Evolutionary conservation across 2,113 vertebrate genomes (phyloP), one percentile per base, ranked within the genome.

Genomic region (Irena cyanogastra): DNA sequence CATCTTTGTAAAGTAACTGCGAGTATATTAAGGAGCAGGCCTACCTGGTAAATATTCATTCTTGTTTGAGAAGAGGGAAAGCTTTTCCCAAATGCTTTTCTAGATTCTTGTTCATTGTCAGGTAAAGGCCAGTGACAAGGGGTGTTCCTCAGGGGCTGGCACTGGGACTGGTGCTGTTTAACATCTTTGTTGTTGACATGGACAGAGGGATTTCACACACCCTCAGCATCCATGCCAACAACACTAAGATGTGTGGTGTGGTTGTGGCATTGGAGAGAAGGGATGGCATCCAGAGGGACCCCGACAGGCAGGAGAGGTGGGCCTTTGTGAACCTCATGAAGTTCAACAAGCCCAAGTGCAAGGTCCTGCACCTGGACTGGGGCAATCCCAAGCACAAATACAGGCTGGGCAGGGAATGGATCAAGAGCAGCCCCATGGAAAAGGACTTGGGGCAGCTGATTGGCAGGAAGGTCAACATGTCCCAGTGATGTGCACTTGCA

Each of bases 1-100:
- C 28, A 50, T 87, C 86, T 93, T 94, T 76, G 85, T 90, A 91
- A 94, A 96, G 47, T 79, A 89, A 87, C 53, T 82, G 30, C 79
- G 92, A 96, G 89, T 71, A 71, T 59, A 90, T 89, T 80, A 83
- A 79, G 57, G 89, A 24, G 6, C 63, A 79, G 60, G 35, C 76
- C 76, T 77, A 84, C 81, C 72, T 70, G 77, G 47, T 54, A 88
- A 57, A 66, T 61, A 74, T 33, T 89, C 60, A 52, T 7, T 8
- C 41, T 87, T 31, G 16, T 63, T 93, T 83, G 68, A 71, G 88
- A 86, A 23, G n/a, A 13, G 65, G 83, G 50, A 94, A 60, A 92
- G n/a, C 3, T 78, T 75, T 82, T 72, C n/a, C 45, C 45, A 83
- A 76, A n/a, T 2, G 10, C 42, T 92, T 94, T 86, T 76, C 26